phyloP scores from a whole-genome alignment of 1,140 invertebrate species.

The Spodoptera litura region DNA sequence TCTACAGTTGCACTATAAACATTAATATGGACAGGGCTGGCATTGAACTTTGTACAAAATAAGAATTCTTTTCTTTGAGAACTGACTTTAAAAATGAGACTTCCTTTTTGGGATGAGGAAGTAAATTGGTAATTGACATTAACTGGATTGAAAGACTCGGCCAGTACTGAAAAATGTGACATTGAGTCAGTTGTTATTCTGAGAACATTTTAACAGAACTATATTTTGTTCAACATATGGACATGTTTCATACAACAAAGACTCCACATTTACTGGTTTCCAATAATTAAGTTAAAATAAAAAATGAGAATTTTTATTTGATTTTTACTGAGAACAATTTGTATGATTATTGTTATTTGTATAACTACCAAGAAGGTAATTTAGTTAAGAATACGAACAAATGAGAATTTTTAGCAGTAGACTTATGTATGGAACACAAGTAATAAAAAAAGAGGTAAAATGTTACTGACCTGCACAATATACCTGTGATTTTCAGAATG shows the following conservation, averaged over 20 bases:
- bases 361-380: no score
- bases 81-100: conserved; percentile 7
- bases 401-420: not conserved
- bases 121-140: not conserved
- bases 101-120: conserved; percentile 13
- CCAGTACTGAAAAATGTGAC: not conserved
- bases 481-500: conserved; percentile 86
- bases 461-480: conserved; percentile 85
- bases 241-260: not conserved
- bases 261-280: not conserved
- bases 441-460: conserved; percentile 12
- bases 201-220: not conserved
- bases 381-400: no score
- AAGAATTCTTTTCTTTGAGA: conserved; percentile 19
- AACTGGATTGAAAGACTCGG: not conserved
- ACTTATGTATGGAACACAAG: not conserved
- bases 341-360: no score
- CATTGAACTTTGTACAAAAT: conserved; percentile 26
- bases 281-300: no score
- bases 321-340: no score
- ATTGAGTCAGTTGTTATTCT: not conserved
- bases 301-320: not conserved
- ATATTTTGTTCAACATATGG: not conserved
- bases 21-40: not conserved
- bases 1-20: not conserved